phyloP scores from a whole-genome alignment of 2,797 vertebrate genomes.

The Esox masquinongy region DNA sequence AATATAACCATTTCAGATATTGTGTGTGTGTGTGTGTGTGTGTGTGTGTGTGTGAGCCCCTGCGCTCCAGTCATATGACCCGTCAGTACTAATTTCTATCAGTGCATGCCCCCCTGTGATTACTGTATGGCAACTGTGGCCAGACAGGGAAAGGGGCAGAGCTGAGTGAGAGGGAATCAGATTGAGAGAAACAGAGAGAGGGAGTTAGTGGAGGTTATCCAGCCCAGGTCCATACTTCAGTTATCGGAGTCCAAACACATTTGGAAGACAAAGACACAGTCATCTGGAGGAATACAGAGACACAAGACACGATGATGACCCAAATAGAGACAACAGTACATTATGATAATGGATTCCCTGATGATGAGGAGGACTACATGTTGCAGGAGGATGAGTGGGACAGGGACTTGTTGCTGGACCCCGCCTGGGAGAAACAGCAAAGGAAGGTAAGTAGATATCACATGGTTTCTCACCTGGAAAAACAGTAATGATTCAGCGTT shows the following conservation, averaged over 20 bases:
- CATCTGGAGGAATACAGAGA: not conserved
- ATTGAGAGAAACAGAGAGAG: constrained; percentile 27
- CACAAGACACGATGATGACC: constrained; percentile 66
- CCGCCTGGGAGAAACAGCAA: constrained; percentile 98
- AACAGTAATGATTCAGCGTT: not conserved
- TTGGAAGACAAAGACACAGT: constrained; percentile 20
- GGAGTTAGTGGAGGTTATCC: constrained; percentile 9
- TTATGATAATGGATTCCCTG: constrained; percentile 87
- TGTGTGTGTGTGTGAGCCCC: constrained; percentile 3
- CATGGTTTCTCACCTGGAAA: too few species aligned
- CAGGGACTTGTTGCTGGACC: constrained; percentile 95
- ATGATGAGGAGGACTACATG: constrained; percentile 91
- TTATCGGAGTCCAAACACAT: not conserved
- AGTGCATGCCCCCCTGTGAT: constrained; percentile 41
- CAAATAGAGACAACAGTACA: constrained; percentile 87
- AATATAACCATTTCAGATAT: not conserved
- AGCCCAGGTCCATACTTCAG: constrained; percentile 1
- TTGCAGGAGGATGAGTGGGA: constrained; percentile 98
- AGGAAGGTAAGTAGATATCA: constrained; percentile 83
- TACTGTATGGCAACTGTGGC: constrained; percentile 50
- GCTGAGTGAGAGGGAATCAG: constrained; percentile 21
- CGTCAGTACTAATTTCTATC: constrained; percentile 64
- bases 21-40: not conserved
- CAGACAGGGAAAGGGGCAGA: constrained; percentile 63
- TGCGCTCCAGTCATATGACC: constrained; percentile 68